Evolutionary conservation across 2,888 invertebrate species (phyloP).

Genomic region (Zygothrica quintamaculata): DNA sequence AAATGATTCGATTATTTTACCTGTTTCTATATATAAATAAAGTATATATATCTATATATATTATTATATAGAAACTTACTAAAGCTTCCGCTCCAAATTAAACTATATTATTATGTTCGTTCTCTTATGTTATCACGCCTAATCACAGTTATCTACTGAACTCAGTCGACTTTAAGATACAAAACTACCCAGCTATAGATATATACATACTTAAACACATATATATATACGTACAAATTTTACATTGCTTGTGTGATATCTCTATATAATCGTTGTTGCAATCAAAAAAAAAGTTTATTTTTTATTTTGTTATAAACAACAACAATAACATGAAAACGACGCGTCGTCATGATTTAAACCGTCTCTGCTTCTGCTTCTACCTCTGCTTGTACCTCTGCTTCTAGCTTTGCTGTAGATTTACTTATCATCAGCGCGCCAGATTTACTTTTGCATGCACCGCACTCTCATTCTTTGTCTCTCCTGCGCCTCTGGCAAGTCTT

Average conservation of each 20-base stretch:
- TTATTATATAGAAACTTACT: slow-evolving; percentile 4
- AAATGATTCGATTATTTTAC: slow-evolving; percentile 3
- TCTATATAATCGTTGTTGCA: slow-evolving; percentile 28
- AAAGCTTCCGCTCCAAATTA: slow-evolving; percentile 1
- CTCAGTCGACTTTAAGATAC: slow-evolving; percentile 42
- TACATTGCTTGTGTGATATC: slow-evolving; percentile 18
- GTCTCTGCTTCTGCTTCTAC: slow-evolving; percentile 8
- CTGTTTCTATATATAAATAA: slow-evolving; percentile 1
- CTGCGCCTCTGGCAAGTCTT: background rate
- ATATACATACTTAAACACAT: slow-evolving; percentile 3
- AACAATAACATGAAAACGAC: slow-evolving; percentile 19
- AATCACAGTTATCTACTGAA: slow-evolving; percentile 70
- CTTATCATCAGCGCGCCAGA: slow-evolving; percentile 56
- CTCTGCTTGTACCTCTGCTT: slow-evolving; percentile 14
- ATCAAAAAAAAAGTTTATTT: slow-evolving; percentile 48
- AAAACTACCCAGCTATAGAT: slow-evolving; percentile 5
- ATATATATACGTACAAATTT: slow-evolving; percentile 8
- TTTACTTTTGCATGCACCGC: slow-evolving; percentile 32
- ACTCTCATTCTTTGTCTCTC: slow-evolving; percentile 5
- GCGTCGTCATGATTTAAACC: slow-evolving; percentile 15
- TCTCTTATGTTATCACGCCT: slow-evolving; percentile 61
- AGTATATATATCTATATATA: slow-evolving; percentile 10
- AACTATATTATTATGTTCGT: background rate
- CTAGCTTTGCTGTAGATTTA: slow-evolving; percentile 47
- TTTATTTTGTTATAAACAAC: slow-evolving; percentile 35